phyloP scores from a whole-genome alignment of 35 echinoderm and acorn worm genomes.

The Lytechinus pictus region DNA sequence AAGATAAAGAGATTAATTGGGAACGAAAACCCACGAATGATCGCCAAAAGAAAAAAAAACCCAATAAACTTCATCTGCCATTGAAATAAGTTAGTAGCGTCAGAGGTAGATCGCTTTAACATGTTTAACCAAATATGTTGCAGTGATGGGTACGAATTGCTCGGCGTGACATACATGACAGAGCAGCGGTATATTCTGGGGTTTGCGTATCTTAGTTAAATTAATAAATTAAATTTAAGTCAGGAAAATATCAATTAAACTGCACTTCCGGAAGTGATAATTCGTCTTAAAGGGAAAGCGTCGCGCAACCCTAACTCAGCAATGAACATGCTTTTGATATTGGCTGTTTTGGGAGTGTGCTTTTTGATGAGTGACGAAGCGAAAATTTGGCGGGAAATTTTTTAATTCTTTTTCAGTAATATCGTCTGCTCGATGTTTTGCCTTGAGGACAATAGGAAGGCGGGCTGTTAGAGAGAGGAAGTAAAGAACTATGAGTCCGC shows the following conservation, averaged over 20 bases:
- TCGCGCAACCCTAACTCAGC: not conserved
- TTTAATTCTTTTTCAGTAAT: not conserved
- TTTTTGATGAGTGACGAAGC: not conserved
- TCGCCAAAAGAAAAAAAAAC: too few relatives aligned
- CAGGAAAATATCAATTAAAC: conserved; percentile 6
- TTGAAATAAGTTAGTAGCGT: not conserved
- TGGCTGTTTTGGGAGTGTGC: not conserved
- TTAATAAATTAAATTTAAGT: not conserved
- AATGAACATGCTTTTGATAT: not conserved
- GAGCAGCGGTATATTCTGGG: not conserved
- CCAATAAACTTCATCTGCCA: not conserved
- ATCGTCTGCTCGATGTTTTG: not conserved
- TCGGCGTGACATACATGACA: not conserved
- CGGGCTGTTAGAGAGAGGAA: not conserved
- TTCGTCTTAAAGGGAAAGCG: not conserved
- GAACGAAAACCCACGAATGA: too few relatives aligned
- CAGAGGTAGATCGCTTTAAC: not conserved
- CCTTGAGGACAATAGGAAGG: not conserved
- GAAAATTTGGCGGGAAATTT: not conserved
- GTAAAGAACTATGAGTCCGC: not conserved
- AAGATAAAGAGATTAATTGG: too few relatives aligned
- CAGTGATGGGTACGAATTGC: not conserved
- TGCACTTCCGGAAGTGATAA: not conserved
- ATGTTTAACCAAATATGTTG: not conserved
- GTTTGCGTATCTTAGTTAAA: not conserved